These are phyloP conservation scores for Lerema accius DNA, from an alignment of 1,140 invertebrate genomes.

Conservation along the genomic window DNA sequence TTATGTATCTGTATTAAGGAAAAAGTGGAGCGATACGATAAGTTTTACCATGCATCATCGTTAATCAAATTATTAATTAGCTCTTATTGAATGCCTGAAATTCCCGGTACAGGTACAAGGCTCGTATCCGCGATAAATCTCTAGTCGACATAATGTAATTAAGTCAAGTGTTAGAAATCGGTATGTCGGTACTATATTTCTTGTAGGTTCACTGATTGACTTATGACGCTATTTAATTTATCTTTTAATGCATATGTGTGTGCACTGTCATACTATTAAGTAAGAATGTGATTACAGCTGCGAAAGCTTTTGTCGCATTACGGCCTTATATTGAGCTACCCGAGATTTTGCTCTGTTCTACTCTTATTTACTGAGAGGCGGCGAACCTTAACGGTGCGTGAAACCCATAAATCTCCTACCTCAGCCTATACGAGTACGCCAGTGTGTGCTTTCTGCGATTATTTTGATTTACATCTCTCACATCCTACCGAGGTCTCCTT, in stretches of 20 bases:
- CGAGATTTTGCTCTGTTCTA: slow-evolving; percentile 1
- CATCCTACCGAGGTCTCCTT: slow-evolving; percentile 26
- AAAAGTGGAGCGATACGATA: too few relatives aligned
- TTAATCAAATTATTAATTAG: too few relatives aligned
- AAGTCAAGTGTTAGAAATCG: slow-evolving; percentile 7
- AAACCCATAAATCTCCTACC: slow-evolving; percentile 18
- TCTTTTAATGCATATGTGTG: too few relatives aligned
- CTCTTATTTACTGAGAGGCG: slow-evolving; percentile 2
- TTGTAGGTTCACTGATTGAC: neutral
- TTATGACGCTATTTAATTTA: neutral
- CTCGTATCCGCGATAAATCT: slow-evolving; percentile 14
- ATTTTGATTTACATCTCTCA: slow-evolving; percentile 37
- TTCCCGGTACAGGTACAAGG: neutral
- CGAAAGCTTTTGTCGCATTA: neutral
- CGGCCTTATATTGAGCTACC: neutral
- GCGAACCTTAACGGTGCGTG: slow-evolving; percentile 9
- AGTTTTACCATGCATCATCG: too few relatives aligned
- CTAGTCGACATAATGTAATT: neutral
- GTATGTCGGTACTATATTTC: neutral
- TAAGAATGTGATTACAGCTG: too few relatives aligned
- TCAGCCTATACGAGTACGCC: slow-evolving; percentile 8
- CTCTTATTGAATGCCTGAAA: neutral
- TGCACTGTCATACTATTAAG: too few relatives aligned
- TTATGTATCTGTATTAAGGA: neutral
- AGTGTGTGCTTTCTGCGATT: slow-evolving; percentile 32